phyloP scores from a whole-genome alignment of 2,888 invertebrate genomes.

The Abrostola tripartita region DNA sequence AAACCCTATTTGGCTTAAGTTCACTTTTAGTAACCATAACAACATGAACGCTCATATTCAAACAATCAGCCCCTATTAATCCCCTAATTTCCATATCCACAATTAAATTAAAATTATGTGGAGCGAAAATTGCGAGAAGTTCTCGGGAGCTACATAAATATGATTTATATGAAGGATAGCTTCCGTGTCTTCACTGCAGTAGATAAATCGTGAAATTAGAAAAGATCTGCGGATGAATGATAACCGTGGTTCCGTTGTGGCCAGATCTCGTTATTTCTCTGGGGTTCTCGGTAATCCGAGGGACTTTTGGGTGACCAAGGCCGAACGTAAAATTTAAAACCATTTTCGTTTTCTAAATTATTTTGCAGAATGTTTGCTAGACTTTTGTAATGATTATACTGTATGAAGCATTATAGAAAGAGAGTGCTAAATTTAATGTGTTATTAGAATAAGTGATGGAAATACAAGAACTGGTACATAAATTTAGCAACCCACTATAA shows the following conservation, averaged over 20 bases:
- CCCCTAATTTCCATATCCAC: constrained; percentile 12
- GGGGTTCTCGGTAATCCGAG: constrained; percentile 12
- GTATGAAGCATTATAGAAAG: too few relatives aligned
- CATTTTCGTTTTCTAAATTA: not conserved
- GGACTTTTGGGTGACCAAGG: not conserved
- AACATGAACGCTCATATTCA: too few relatives aligned
- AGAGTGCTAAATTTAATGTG: too few relatives aligned
- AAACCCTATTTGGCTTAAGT: too few relatives aligned
- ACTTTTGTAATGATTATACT: too few relatives aligned
- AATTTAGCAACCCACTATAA: too few relatives aligned
- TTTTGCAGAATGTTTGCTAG: not conserved
- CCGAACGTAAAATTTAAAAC: constrained; percentile 6
- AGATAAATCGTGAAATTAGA: constrained; percentile 76
- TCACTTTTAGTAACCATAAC: too few relatives aligned
- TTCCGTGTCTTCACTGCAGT: constrained; percentile 62
- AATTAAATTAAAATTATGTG: constrained; percentile 43
- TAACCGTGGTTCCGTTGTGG: constrained; percentile 56
- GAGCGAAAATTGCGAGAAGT: constrained; percentile 61
- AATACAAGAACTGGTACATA: too few relatives aligned
- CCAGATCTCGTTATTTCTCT: constrained; percentile 36
- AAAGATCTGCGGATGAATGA: constrained; percentile 69
- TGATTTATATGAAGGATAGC: constrained; percentile 72
- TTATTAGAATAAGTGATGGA: too few relatives aligned
- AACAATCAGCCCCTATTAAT: constrained; percentile 5
- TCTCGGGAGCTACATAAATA: constrained; percentile 66